These are phyloP conservation scores for Chondrilla cf. caribensis DNA, from an alignment of 37 sponge, comb jelly and placozoan genomes.

Conservation along the genomic window DNA sequence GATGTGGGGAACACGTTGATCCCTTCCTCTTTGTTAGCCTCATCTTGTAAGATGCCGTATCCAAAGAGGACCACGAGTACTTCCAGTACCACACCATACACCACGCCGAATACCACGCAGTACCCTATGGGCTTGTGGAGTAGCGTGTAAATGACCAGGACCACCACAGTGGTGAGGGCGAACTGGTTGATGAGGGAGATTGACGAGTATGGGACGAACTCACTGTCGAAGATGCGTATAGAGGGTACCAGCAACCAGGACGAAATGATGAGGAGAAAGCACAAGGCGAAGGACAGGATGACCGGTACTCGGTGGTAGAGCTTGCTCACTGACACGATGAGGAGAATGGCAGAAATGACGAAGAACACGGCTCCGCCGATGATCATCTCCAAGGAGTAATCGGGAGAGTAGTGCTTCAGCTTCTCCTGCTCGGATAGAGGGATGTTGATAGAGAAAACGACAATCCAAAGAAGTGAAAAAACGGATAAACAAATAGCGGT, in stretches of 20 bases:
- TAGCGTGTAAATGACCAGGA: constrained; percentile 67
- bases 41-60: neutral
- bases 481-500: constrained; percentile 55
- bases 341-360: constrained; percentile 2
- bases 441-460: constrained; percentile 59
- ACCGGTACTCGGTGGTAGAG: constrained; percentile 37
- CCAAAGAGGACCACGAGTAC: constrained; percentile 22
- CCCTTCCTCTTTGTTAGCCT: neutral
- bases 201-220: constrained; percentile 13
- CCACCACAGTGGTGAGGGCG: constrained; percentile 51
- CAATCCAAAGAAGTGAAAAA: constrained; percentile 67
- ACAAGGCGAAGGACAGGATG: constrained; percentile 38
- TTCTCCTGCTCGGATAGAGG: constrained; percentile 22
- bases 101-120: constrained; percentile 33
- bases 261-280: constrained; percentile 39
- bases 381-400: constrained; percentile 42
- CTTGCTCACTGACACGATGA: constrained; percentile 36
- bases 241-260: constrained; percentile 41
- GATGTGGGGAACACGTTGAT: neutral
- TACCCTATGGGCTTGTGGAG: constrained; percentile 43
- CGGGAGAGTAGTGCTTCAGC: constrained; percentile 29
- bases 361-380: constrained; percentile 42
- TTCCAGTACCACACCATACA: constrained; percentile 49
- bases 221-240: neutral
- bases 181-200: constrained; percentile 76